Evolutionary conservation across 2,888 invertebrate genomes (phyloP), one percentile per base, ranked within the genome.

Genomic region (Agrilus mali): DNA sequence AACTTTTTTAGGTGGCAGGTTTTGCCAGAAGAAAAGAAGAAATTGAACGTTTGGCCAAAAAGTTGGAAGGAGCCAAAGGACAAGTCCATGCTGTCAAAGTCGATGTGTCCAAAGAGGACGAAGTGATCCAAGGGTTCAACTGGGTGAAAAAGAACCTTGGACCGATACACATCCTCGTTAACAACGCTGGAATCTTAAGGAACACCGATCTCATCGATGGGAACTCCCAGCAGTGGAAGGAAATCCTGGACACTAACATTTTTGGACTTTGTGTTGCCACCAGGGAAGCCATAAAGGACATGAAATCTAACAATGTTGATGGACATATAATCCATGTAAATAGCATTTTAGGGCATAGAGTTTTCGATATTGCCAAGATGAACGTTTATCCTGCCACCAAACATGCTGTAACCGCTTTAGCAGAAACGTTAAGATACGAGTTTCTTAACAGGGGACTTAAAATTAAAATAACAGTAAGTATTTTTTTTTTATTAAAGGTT

Each of bases 401-500:
- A 50, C 60, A 56, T 42, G 64, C 63, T 4, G 55, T 63, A 39
- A 60, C 58, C 7, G 63, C 63, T 22, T 49, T 64, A 37, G 61
- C 61, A 1, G 63, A 63, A 45, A 60, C 60, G 40, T 50, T 63
- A 22, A 50, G 63, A 13, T 61, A 62, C 46, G 64, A 64, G 47
- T 50, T 64, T 36, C 47, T 60, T 38, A 54, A 44, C 39, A 50
- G 55, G 8, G 56, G 57, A 42, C 56, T 57, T 27, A 53, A 56
- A 41, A 62, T 62, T 40, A 55, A 56, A 53, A 51, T 63, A 45
- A 57, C 60, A 47, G 63, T 63, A 56, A 57, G 56, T 47, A 6
- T 34, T 15, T n/a, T n/a, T n/a, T n/a, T n/a, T n/a, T n/a, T n/a
- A n/a, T n/a, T n/a, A n/a, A n/a, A n/a, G n/a, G n/a, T n/a, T n/a